A percentile compares a stretch with the other conserved stretches of the same genome.
phyloP scores from a whole-genome alignment of 2,113 vertebrate species.

The Ammodytes marinus region DNA sequence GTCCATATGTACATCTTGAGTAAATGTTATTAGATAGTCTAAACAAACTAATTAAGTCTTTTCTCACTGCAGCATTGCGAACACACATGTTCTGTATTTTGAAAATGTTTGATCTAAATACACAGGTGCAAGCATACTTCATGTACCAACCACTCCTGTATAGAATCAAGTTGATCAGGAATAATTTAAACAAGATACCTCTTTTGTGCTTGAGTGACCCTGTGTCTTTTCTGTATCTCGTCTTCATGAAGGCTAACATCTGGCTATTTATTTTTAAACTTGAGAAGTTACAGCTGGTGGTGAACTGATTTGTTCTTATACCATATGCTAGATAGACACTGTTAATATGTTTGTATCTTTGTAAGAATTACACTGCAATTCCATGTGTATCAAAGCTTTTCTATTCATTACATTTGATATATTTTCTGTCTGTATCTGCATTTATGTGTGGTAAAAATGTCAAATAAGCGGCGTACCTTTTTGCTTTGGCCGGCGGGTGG shows the following conservation, averaged over 20 bases:
- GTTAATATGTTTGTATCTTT: too few species aligned
- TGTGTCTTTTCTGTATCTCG: not conserved
- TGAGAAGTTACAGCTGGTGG: too few species aligned
- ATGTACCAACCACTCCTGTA: not conserved
- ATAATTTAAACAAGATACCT: not conserved
- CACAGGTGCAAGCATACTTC: not conserved
- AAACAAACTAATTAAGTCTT: not conserved
- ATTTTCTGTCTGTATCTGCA: not conserved
- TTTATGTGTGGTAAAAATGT: not conserved
- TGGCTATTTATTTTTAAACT: not conserved
- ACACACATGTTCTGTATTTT: not conserved
- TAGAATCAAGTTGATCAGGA: not conserved
- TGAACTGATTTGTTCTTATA: too few species aligned
- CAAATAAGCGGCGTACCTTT: too few species aligned
- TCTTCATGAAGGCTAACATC: not conserved
- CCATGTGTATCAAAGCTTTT: not conserved
- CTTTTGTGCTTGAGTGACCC: not conserved
- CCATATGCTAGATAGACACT: too few species aligned
- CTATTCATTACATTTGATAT: not conserved
- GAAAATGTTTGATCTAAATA: not conserved
- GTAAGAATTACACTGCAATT: not conserved
- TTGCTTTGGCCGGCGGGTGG: constrained; percentile 27
- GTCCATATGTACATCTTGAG: not conserved
- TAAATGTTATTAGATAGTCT: not conserved
- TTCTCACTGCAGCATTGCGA: not conserved